These are phyloP conservation scores for Eupsittula cactorum DNA, from an alignment of 2,113 vertebrate species.

Conservation along the genomic window DNA sequence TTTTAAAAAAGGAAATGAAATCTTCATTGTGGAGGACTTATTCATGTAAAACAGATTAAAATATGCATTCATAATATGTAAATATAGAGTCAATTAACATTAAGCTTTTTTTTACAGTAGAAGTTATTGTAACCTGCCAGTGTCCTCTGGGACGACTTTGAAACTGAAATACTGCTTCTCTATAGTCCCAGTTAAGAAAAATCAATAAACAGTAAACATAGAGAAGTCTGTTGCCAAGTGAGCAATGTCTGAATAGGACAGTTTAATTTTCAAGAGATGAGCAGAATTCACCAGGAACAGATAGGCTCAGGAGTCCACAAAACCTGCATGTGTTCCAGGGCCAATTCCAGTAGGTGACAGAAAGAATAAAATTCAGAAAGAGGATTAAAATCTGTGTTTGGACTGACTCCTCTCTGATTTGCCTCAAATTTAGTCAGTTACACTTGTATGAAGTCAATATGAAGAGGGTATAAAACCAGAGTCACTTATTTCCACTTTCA, in stretches of 20 bases:
- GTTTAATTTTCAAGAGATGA: slow-evolving; percentile 50
- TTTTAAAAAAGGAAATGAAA: slow-evolving; percentile 72
- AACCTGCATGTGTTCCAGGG: background rate
- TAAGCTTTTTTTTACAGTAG: slow-evolving; percentile 58
- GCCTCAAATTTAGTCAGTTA: background rate
- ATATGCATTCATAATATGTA: slow-evolving; percentile 76
- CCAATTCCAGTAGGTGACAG: background rate
- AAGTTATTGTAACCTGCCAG: slow-evolving; percentile 70
- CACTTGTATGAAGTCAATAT: background rate
- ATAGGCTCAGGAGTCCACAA: background rate
- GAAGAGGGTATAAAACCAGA: background rate
- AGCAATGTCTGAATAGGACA: slow-evolving; percentile 38
- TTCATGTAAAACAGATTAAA: slow-evolving; percentile 75
- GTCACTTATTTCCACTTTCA: background rate
- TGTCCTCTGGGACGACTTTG: slow-evolving; percentile 72
- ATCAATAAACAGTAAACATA: slow-evolving; percentile 72
- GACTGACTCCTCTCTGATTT: background rate
- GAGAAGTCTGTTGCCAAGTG: slow-evolving; percentile 55
- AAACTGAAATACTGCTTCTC: slow-evolving; percentile 64
- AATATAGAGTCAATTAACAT: slow-evolving; percentile 74
- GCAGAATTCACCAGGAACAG: slow-evolving; percentile 18
- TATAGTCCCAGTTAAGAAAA: slow-evolving; percentile 59
- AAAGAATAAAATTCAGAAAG: background rate
- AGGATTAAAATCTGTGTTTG: background rate
- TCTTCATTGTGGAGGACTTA: slow-evolving; percentile 67